These are phyloP conservation scores for Epinephelus lanceolatus DNA, from an alignment of 2,113 vertebrate genomes.

Conservation along the genomic window DNA sequence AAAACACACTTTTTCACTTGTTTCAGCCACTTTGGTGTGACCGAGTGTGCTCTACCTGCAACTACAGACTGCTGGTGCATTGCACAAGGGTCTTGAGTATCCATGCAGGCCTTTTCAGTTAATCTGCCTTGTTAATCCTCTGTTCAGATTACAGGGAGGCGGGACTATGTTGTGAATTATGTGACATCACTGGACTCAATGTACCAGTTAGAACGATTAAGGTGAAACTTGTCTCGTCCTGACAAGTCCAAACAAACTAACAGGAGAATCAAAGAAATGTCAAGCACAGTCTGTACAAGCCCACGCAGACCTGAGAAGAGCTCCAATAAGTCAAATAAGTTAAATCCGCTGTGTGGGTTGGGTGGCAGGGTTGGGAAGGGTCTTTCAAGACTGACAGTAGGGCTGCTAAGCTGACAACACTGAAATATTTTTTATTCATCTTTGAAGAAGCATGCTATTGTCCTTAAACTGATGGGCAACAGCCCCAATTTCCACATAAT, in stretches of 20 bases:
- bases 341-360: conserved; percentile 6
- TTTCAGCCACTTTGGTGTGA: neutral
- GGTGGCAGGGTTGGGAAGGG: neutral
- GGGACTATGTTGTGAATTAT: too few relatives aligned
- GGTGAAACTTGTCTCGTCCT: neutral
- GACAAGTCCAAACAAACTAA: neutral
- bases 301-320: neutral
- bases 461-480: neutral
- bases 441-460: neutral
- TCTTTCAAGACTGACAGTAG: neutral
- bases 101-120: too few relatives aligned
- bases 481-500: neutral
- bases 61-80: neutral
- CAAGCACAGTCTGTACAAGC: neutral
- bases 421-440: too few relatives aligned
- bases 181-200: neutral
- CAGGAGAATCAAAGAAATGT: neutral
- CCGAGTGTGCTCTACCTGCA: neutral
- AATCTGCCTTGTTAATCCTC: too few relatives aligned
- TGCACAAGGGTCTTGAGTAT: neutral
- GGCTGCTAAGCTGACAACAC: too few relatives aligned
- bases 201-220: neutral
- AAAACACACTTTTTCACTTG: neutral
- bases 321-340: neutral
- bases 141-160: too few relatives aligned